Conservation (phyloP, 1,140 invertebrate species). For the Anastrepha obliqua region DNA sequence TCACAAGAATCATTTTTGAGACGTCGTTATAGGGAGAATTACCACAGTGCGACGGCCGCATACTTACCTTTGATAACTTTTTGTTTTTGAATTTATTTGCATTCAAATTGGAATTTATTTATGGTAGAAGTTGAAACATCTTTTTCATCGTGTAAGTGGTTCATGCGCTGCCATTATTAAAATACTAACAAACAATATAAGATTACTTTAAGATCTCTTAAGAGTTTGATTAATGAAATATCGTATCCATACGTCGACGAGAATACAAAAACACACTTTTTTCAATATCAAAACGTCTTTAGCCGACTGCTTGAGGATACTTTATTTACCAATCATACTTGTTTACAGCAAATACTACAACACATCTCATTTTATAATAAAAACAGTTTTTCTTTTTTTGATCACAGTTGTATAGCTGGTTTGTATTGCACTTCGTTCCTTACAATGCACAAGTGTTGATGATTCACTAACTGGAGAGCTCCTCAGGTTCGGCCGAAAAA, state of each 20-base stretch:
- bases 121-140: no score
- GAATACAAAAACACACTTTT: background rate
- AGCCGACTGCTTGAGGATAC: background rate
- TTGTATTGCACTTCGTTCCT: slow-evolving; percentile 48
- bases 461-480: background rate
- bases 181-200: no score
- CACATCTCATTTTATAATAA: slow-evolving; percentile 37
- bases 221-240: background rate
- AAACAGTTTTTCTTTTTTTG: slow-evolving; percentile 34
- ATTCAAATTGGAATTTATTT: no score
- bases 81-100: no score
- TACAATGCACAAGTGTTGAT: slow-evolving; percentile 37
- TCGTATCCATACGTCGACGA: background rate
- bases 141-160: no score
- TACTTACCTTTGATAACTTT: no score
- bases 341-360: slow-evolving; percentile 17
- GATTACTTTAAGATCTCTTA: no score
- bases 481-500: background rate
- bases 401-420: slow-evolving; percentile 50
- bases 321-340: slow-evolving; percentile 19
- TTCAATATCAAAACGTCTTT: slow-evolving; percentile 44
- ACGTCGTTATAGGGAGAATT: no score
- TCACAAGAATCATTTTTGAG: no score
- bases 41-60: no score
- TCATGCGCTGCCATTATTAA: no score